phyloP scores from a whole-genome alignment of 2,888 invertebrate genomes.

The Augiades crinisus region DNA sequence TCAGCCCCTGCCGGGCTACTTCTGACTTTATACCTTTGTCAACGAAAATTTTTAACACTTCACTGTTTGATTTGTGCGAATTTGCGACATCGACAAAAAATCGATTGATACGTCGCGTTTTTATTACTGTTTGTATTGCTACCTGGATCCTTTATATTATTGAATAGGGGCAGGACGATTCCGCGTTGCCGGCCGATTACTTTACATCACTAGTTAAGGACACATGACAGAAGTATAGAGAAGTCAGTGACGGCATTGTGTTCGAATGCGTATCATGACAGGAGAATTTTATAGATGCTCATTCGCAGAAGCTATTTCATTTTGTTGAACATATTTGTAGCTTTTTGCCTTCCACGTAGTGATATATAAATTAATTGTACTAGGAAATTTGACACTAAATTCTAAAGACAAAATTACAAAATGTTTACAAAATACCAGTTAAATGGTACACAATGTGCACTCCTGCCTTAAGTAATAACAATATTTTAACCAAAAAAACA shows the following conservation, averaged over 20 bases:
- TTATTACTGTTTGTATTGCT: slow-evolving; percentile 76
- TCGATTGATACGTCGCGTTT: slow-evolving; percentile 77
- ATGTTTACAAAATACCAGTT: no score
- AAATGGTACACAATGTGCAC: no score
- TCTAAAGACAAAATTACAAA: no score
- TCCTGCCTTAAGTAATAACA: no score
- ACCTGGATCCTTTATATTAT: slow-evolving; percentile 65
- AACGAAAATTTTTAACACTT: slow-evolving; percentile 74
- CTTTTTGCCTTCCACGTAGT: not conserved
- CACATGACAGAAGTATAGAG: slow-evolving; percentile 28
- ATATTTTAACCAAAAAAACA: no score
- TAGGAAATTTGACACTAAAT: no score
- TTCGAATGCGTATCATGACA: slow-evolving; percentile 52
- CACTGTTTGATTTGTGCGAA: slow-evolving; percentile 79
- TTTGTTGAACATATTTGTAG: slow-evolving; percentile 1
- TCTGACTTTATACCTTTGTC: slow-evolving; percentile 59
- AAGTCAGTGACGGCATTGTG: slow-evolving; percentile 38
- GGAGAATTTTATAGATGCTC: slow-evolving; percentile 53
- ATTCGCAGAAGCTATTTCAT: slow-evolving; percentile 44
- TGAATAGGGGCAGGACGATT: slow-evolving; percentile 54
- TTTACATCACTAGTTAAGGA: slow-evolving; percentile 19
- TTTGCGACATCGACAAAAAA: slow-evolving; percentile 53
- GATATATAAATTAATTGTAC: no score
- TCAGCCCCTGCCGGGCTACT: slow-evolving; percentile 59
- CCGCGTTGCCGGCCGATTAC: slow-evolving; percentile 22